Percentiles rank a stretch among this genome's conserved stretches.
Conservation (phyloP, 2,888 invertebrate genomes). For the Dolomedes plantarius region DNA sequence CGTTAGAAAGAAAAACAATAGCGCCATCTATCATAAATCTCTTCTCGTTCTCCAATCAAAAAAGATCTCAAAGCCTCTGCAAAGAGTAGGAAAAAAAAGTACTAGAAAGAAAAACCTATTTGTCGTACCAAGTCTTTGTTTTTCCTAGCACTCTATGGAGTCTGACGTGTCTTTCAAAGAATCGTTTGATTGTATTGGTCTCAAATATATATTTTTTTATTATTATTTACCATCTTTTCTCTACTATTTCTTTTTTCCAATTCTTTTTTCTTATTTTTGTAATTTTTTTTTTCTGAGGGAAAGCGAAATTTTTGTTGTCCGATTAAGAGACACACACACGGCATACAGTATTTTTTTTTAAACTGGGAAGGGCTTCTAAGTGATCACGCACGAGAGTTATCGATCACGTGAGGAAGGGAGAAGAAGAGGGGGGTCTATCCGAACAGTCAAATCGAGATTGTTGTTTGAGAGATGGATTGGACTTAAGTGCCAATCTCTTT, state of each 20-base stretch:
- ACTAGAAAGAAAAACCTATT: not conserved
- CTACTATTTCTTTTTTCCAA: no score
- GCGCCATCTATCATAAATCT: slow-evolving; percentile 16
- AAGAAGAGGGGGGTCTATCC: no score
- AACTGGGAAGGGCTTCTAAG: no score
- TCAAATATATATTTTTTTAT: not conserved
- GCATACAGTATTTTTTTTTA: no score
- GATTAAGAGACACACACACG: no score
- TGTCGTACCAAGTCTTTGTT: not conserved
- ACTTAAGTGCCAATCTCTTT: no score
- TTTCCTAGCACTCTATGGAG: not conserved
- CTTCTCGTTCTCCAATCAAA: not conserved
- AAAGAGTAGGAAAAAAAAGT: not conserved
- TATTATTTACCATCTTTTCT: not conserved
- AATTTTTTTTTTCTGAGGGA: not conserved
- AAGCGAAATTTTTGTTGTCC: no score
- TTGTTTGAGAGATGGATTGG: no score
- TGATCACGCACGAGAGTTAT: no score
- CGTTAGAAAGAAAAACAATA: slow-evolving; percentile 3
- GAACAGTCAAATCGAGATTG: no score
- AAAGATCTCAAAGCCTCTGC: slow-evolving; percentile 4
- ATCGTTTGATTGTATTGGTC: slow-evolving; percentile 6
- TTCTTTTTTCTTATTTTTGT: no score
- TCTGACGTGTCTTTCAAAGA: not conserved
- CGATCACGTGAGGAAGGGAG: no score